phyloP scores from a whole-genome alignment of 2,797 vertebrate species.

The Adrianichthys oophorus region DNA sequence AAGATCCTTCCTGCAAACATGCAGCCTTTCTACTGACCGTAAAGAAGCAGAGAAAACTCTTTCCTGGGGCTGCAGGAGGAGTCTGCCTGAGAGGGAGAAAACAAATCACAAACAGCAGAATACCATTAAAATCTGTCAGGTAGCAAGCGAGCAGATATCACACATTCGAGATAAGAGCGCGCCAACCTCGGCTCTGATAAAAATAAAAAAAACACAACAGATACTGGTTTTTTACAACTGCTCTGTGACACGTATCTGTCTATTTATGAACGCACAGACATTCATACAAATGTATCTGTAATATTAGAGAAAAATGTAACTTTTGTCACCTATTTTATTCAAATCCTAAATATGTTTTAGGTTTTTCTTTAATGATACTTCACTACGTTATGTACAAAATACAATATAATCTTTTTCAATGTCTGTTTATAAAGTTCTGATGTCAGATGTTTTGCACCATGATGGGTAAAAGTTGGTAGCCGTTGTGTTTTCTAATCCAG shows the following conservation, averaged over 20 bases:
- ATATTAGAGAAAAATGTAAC: too few species aligned
- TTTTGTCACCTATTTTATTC: too few species aligned
- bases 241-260: conserved; percentile 7
- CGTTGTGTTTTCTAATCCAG: neutral
- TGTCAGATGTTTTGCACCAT: neutral
- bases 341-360: too few species aligned
- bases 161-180: conserved; percentile 36
- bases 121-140: conserved; percentile 42
- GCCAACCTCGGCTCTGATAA: conserved; percentile 21
- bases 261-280: conserved; percentile 5
- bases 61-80: conserved; percentile 88
- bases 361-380: too few species aligned
- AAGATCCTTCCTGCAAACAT: conserved; percentile 88
- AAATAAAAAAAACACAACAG: conserved; percentile 36
- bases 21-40: conserved; percentile 85
- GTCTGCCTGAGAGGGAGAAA: conserved; percentile 81
- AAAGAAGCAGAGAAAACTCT: conserved; percentile 84
- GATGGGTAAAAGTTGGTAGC: neutral
- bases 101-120: conserved; percentile 44
- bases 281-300: conserved; percentile 5
- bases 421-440: too few species aligned
- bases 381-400: too few species aligned
- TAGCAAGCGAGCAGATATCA: conserved; percentile 31
- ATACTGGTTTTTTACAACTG: conserved; percentile 17
- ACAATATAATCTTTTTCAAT: too few species aligned